Conservation (phyloP, 2,797 vertebrate genomes). For the Dermochelys coriacea region DNA sequence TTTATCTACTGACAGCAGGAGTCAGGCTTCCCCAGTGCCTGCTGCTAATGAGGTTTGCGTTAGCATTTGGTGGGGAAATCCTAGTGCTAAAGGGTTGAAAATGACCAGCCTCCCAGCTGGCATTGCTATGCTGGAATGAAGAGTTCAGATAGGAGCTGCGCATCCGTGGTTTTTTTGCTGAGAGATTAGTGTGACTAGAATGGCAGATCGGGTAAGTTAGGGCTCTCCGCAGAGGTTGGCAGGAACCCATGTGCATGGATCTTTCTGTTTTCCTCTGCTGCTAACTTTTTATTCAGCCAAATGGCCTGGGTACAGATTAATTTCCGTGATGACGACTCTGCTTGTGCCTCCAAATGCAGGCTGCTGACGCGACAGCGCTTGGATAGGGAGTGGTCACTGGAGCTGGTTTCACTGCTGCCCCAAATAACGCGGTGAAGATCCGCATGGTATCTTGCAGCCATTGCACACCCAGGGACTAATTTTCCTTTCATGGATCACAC, state of each 20-base stretch:
- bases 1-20: conserved; percentile 43
- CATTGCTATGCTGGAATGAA: not conserved
- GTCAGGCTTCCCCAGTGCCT: not conserved
- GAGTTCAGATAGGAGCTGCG: rapidly evolving
- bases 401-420: conserved; percentile 28
- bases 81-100: conserved; percentile 12
- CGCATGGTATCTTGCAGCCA: not conserved
- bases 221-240: conserved; percentile 41
- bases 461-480: not conserved
- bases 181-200: conserved; percentile 18
- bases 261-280: not conserved
- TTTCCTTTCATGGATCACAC: not conserved
- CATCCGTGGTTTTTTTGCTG: not conserved
- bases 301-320: rapidly evolving
- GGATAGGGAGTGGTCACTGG: conserved; percentile 16
- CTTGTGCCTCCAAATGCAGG: not conserved
- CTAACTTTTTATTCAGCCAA: not conserved
- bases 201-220: conserved; percentile 1
- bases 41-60: conserved; percentile 38
- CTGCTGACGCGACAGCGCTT: not conserved
- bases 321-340: not conserved
- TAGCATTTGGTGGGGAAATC: conserved; percentile 29
- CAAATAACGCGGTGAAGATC: not conserved
- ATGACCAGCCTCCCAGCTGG: conserved; percentile 9
- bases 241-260: not conserved